phyloP scores from a whole-genome alignment of 2,797 vertebrate genomes.

The Mormyrus hasselquistii region DNA sequence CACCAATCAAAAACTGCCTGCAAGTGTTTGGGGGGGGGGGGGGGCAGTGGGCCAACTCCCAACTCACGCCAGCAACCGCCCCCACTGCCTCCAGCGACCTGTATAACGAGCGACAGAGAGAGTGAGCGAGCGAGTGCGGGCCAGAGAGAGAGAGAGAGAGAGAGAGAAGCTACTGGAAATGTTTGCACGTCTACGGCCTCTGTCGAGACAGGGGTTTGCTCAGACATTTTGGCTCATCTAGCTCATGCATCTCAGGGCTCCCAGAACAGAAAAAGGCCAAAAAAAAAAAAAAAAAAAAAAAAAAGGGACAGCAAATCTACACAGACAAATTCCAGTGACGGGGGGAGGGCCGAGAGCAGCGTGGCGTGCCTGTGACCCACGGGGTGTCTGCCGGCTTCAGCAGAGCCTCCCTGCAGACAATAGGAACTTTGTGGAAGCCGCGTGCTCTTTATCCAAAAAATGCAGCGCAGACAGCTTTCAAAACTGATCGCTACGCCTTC shows the following conservation, averaged over 20 bases:
- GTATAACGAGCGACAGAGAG: background rate
- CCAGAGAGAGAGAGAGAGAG: background rate
- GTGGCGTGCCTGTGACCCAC: slow-evolving; percentile 49
- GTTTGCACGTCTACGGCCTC: background rate
- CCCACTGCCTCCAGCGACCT: background rate
- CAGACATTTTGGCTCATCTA: background rate
- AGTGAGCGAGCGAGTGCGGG: background rate
- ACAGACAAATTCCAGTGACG: slow-evolving; percentile 48
- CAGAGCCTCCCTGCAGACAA: slow-evolving; percentile 57
- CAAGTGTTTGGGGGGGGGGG: background rate
- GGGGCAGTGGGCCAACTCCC: background rate
- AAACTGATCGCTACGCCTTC: slow-evolving; percentile 7
- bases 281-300: background rate
- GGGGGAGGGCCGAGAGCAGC: slow-evolving; percentile 50
- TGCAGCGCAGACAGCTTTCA: slow-evolving; percentile 36
- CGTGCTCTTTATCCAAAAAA: slow-evolving; percentile 39
- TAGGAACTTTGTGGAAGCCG: slow-evolving; percentile 58
- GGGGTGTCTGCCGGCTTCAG: slow-evolving; percentile 61
- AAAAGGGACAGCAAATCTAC: background rate
- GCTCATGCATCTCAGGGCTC: background rate
- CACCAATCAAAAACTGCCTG: background rate
- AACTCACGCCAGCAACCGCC: background rate
- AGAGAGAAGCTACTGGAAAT: background rate
- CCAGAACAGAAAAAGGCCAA: background rate
- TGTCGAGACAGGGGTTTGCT: background rate